A percentile compares a stretch with the other conserved stretches of the same genome.
Evolutionary conservation across 2,113 vertebrate species (phyloP).

Genomic region (Anhinga anhinga): DNA sequence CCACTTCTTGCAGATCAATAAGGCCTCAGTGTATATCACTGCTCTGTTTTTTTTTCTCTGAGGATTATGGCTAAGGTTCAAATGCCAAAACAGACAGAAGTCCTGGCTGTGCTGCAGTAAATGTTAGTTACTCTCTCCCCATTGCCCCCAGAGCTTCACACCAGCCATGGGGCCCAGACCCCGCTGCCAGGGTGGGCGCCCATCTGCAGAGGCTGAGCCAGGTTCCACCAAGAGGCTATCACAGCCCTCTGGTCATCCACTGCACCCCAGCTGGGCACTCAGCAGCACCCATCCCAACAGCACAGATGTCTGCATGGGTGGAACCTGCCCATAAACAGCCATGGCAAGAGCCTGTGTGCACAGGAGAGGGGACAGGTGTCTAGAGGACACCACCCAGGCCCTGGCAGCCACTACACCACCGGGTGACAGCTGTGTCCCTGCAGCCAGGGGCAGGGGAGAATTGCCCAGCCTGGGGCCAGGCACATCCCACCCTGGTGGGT

Average conservation of each 20-base stretch:
- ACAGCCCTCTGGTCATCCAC: not conserved
- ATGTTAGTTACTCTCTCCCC: not conserved
- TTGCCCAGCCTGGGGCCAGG: accelerated
- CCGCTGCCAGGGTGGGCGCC: not conserved
- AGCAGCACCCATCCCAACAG: not conserved
- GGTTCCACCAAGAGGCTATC: accelerated
- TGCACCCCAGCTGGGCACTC: accelerated
- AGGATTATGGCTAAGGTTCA: not conserved
- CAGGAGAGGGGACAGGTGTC: not conserved
- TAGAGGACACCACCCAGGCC: not conserved
- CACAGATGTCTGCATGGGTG: not conserved
- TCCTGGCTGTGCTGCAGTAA: not conserved
- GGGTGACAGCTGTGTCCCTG: not conserved
- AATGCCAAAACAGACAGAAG: not conserved
- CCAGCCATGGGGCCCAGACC: not conserved
- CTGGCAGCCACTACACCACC: not conserved
- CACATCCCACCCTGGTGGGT: not conserved
- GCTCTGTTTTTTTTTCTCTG: not conserved
- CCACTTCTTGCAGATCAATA: not conserved
- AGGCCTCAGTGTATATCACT: not conserved
- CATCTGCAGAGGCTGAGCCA: not conserved
- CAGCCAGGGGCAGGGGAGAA: not conserved
- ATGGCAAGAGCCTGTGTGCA: too few species aligned
- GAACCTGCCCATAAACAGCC: not conserved
- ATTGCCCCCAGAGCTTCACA: accelerated